These are phyloP conservation scores for Copsychus sechellarum DNA, from an alignment of 2,113 vertebrate species.

Conservation along the genomic window DNA sequence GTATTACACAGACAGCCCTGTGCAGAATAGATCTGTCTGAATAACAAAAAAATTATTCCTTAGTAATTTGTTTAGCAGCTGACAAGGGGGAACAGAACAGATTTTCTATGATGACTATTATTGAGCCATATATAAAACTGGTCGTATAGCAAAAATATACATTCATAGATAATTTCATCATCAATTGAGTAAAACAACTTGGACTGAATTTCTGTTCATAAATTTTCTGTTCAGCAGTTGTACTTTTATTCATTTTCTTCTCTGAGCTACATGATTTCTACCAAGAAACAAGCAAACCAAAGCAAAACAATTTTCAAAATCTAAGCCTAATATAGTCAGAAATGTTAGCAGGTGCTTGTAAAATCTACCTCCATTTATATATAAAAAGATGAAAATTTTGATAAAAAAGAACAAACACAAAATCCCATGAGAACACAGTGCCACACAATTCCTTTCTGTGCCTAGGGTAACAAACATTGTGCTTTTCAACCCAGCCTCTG, in stretches of 20 bases:
- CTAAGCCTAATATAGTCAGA: not conserved
- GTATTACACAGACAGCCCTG: not conserved
- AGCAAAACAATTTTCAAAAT: not conserved
- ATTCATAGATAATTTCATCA: constrained; percentile 11
- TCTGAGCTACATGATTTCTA: not conserved
- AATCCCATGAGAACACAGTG: not conserved
- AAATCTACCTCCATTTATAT: not conserved
- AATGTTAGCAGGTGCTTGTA: not conserved
- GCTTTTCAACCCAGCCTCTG: not conserved
- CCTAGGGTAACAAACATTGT: not conserved
- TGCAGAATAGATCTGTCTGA: not conserved
- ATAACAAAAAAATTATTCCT: not conserved
- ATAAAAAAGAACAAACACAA: not conserved
- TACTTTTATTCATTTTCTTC: not conserved
- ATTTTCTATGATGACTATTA: not conserved
- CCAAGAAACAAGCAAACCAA: not conserved
- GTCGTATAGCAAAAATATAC: constrained; percentile 5
- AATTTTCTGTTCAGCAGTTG: not conserved
- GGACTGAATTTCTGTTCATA: not conserved
- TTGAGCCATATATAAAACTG: not conserved
- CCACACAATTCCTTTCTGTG: not conserved
- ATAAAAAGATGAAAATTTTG: not conserved
- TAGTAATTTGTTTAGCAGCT: not conserved
- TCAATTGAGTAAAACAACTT: not conserved
- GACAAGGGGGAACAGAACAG: not conserved